A percentile compares a stretch with the other conserved stretches of the same genome.
phyloP scores from a whole-genome alignment of 2,113 vertebrate genomes.

The Lampris megalopsis region DNA sequence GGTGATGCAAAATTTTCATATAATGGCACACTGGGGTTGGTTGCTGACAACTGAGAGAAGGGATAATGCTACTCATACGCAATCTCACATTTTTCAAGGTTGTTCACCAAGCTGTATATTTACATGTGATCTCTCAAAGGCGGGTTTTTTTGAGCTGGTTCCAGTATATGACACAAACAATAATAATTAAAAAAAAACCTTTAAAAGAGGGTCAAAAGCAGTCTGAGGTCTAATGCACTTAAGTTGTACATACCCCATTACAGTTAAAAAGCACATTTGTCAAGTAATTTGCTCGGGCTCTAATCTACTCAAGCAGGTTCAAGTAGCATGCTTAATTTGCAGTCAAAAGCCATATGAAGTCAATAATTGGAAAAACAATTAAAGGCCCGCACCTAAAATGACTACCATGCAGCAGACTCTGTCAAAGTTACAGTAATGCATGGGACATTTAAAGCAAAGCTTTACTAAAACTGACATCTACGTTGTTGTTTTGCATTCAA shows the following conservation, averaged over 20 bases:
- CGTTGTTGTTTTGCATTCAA: not conserved
- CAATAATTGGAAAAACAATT: not conserved
- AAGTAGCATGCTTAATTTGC: not conserved
- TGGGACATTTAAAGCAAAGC: not conserved
- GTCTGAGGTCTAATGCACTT: not conserved
- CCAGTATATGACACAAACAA: not conserved
- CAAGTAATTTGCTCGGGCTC: not conserved
- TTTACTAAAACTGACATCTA: not conserved
- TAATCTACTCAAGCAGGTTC: conserved; percentile 9
- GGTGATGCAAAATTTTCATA: no score
- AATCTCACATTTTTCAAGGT: no score
- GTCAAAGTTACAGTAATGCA: not conserved
- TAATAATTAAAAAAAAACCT: not conserved
- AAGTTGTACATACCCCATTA: not conserved
- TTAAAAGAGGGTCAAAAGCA: not conserved
- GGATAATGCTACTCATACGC: no score
- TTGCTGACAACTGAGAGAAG: no score
- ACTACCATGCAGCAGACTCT: not conserved
- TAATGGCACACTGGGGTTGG: no score
- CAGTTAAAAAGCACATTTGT: not conserved
- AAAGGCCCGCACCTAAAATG: not conserved
- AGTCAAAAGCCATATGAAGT: not conserved
- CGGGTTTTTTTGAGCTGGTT: no score
- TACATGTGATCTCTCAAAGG: no score
- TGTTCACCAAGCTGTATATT: no score